Base-by-base conservation (phyloP, 1,140 invertebrate species). In the Pseudobourletiella spinata region DNA sequence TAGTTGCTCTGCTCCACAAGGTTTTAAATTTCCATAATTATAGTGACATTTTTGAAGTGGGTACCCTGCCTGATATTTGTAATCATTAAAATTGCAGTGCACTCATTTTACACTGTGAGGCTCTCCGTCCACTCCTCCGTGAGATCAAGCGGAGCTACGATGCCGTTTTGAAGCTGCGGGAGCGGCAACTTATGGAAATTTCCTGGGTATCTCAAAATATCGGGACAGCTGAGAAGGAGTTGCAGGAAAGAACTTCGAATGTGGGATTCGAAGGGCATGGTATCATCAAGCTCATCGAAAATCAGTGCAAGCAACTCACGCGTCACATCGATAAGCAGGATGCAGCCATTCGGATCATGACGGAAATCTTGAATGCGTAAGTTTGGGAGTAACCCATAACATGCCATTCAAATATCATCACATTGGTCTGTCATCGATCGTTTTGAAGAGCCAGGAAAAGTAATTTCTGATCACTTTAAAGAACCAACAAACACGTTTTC, bases 111-210 rank as follows among this genome's bases (percentile, higher is more conserved):
- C 62, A 69, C 51, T 69, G 65, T 51, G 46, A 58, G 30, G 55
- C 64, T 0, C 32, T 61, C 3, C 30, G 50, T 18, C 67, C 67
- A 2, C 29, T 64, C 14, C 46, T 69, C 4, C 11, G 35, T n/a
- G 59, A 63, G 15, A 66, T 69, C 16, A 69, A 69, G 28, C 52
- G 59, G 44, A 66, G 42, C n/a, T 69, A 66, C 32, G 67, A 69
- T 16, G 50, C 51, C 26, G 55, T 64, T 28, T 29, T 69, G 6
- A 42, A 15, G 6, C 26, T 64, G 11, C 30, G 56, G 22, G 59
- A 61, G 3, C 15, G 29, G 20, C 61, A 69, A 62, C 18, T 69
- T 2, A 39, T 18, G 8, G 44, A 64, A 8, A 29, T 52, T 2
- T 29, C 46, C 11, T 55, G 43, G 15, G 39, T 55, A 25, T 61